phyloP scores from a whole-genome alignment of 2,113 vertebrate genomes.

The Suncus etruscus region DNA sequence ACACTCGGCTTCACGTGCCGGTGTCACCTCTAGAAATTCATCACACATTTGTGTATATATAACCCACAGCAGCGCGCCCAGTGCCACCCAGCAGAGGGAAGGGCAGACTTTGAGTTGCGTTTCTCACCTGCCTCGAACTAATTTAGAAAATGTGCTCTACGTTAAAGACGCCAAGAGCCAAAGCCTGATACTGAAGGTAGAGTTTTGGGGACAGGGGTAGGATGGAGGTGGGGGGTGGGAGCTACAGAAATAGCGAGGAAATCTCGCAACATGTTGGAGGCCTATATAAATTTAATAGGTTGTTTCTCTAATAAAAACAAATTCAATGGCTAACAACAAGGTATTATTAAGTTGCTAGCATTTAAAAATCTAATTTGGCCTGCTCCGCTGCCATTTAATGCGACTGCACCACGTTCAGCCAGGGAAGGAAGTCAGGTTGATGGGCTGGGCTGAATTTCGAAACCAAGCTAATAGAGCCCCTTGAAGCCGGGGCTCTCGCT shows the following conservation, averaged over 20 bases:
- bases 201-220: background rate
- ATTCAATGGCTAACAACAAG: conserved; percentile 68
- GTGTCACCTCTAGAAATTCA: conserved; percentile 71
- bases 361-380: conserved; percentile 77
- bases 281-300: conserved; percentile 82
- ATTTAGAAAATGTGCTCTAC: conserved; percentile 79
- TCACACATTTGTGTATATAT: conserved; percentile 72
- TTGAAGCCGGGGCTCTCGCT: conserved; percentile 40
- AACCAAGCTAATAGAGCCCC: conserved; percentile 67
- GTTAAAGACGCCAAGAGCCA: conserved; percentile 75
- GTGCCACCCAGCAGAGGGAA: conserved; percentile 57
- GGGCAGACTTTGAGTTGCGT: conserved; percentile 65
- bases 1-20: conserved; percentile 64
- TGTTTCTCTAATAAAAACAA: conserved; percentile 82
- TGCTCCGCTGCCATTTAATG: conserved; percentile 50
- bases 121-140: conserved; percentile 69
- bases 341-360: conserved; percentile 77
- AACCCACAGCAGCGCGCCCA: conserved; percentile 31
- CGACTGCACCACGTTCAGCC: background rate
- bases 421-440: conserved; percentile 62
- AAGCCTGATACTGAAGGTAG: conserved; percentile 67
- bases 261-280: conserved; percentile 77
- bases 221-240: too few species aligned
- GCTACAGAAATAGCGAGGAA: conserved; percentile 75
- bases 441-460: conserved; percentile 59